Evolutionary conservation across 92 coral and sea anemone species (phyloP).

Genomic region (Porites evermanni): DNA sequence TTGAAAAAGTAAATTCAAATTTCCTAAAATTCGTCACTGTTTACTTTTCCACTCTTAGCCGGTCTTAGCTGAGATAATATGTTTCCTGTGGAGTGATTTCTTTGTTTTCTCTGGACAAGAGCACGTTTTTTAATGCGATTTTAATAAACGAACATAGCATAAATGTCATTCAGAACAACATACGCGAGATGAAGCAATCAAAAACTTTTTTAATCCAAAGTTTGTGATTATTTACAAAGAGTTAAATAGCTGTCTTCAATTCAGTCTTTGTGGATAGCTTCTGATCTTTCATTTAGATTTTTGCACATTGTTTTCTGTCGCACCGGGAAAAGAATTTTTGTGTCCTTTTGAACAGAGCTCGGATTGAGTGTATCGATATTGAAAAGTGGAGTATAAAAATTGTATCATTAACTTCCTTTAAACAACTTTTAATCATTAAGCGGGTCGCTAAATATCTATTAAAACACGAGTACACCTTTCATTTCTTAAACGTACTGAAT

Average conservation of each 20-base stretch:
- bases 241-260: not conserved
- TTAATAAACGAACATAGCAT: constrained; percentile 39
- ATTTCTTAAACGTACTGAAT: too few species aligned
- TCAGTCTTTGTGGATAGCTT: not conserved
- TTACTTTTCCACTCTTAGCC: constrained; percentile 34
- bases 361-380: not conserved
- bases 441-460: too few species aligned
- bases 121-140: constrained; percentile 59
- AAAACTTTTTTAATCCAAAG: constrained; percentile 21
- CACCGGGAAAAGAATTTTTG: not conserved
- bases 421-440: not conserved
- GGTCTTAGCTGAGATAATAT: constrained; percentile 12
- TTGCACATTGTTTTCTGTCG: not conserved
- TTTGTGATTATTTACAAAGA: constrained; percentile 21
- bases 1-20: constrained; percentile 47
- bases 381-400: not conserved
- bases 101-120: constrained; percentile 29
- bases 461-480: too few species aligned
- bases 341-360: not conserved
- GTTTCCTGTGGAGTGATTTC: constrained; percentile 30
- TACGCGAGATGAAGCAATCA: constrained; percentile 6
- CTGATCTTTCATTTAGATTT: not conserved
- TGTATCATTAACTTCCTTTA: not conserved
- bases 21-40: constrained; percentile 33
- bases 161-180: constrained; percentile 36